These are phyloP conservation scores for Drosophila mimetica DNA, from an alignment of 2,888 invertebrate species.

Conservation along the genomic window DNA sequence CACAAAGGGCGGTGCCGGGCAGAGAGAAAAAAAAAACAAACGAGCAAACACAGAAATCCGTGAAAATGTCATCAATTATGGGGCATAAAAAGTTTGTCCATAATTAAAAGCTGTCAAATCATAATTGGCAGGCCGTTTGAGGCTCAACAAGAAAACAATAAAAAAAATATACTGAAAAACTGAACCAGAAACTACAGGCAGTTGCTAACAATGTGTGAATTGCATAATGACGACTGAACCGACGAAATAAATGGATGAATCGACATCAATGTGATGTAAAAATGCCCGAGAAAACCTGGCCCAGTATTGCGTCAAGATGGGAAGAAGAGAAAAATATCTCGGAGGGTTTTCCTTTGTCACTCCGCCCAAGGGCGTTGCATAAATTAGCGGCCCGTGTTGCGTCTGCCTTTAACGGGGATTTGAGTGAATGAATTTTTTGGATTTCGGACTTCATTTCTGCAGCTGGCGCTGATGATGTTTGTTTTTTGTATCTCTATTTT, in stretches of 20 bases:
- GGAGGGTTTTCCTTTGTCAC: conserved; percentile 56
- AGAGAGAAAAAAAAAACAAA: conserved; percentile 10
- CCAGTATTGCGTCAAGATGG: conserved; percentile 27
- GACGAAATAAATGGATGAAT: conserved; percentile 25
- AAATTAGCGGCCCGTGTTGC: conserved; percentile 63
- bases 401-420: conserved; percentile 51
- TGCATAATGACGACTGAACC: conserved; percentile 56
- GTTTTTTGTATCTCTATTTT: conserved; percentile 11
- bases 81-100: conserved; percentile 39
- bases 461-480: conserved; percentile 28
- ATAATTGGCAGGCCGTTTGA: conserved; percentile 61
- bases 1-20: conserved; percentile 17
- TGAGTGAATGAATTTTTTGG: conserved; percentile 39
- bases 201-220: conserved; percentile 74
- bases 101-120: conserved; percentile 76
- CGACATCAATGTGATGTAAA: conserved; percentile 50
- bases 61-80: conserved; percentile 70
- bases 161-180: background rate
- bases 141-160: conserved; percentile 1
- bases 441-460: conserved; percentile 21
- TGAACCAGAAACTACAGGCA: conserved; percentile 5
- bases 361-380: conserved; percentile 75
- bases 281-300: conserved; percentile 36
- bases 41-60: conserved; percentile 18
- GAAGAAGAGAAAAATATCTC: conserved; percentile 48